Evolutionary conservation across 2,797 vertebrate species (phyloP).

Genomic region (Anguilla pacifica): DNA sequence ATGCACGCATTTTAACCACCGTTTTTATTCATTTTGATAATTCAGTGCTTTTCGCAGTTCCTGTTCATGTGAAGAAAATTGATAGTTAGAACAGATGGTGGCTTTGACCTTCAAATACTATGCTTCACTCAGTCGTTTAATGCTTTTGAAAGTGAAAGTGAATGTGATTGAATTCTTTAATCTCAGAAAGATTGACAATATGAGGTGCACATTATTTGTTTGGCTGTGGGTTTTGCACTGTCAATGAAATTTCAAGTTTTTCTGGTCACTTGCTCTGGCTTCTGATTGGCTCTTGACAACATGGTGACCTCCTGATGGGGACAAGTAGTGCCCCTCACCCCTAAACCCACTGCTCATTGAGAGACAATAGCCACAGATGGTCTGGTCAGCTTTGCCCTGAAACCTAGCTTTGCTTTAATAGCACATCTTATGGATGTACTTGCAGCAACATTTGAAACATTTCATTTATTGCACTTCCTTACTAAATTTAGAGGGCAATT

Average conservation of each 20-base stretch:
- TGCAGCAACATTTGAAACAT: background rate
- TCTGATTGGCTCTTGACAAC: background rate
- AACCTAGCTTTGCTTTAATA: background rate
- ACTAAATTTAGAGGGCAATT: background rate
- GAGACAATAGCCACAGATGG: conserved; percentile 14
- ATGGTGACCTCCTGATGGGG: background rate
- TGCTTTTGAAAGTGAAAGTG: background rate
- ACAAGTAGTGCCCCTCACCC: conserved; percentile 52
- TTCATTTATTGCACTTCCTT: background rate
- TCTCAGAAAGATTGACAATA: background rate
- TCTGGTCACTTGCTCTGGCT: background rate
- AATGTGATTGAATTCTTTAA: background rate
- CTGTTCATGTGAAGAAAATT: no score
- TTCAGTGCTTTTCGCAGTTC: no score
- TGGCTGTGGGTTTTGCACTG: background rate
- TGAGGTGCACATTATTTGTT: no score
- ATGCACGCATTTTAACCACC: no score
- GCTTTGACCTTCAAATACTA: background rate
- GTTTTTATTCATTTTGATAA: no score
- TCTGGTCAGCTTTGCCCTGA: conserved; percentile 16
- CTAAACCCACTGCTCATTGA: background rate
- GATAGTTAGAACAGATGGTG: background rate
- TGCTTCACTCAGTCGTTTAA: background rate
- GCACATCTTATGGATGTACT: background rate
- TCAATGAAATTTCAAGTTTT: background rate